These are phyloP conservation scores for Drosophila prolongata DNA, from an alignment of 2,888 invertebrate species.

Conservation along the genomic window DNA sequence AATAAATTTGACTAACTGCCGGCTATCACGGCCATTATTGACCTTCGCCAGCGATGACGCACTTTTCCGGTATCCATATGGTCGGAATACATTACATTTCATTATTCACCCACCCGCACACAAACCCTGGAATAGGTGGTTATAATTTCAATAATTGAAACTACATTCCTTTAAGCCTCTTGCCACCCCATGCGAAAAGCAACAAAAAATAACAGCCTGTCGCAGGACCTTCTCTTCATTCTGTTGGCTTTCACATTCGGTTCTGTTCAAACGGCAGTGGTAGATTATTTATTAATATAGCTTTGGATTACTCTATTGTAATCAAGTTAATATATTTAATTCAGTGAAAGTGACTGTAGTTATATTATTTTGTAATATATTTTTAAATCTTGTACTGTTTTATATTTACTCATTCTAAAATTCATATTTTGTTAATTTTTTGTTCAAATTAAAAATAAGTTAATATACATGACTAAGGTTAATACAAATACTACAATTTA, in stretches of 20 bases:
- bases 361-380: no score
- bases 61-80: conserved; percentile 41
- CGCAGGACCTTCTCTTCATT: background rate
- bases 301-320: background rate
- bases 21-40: conserved; percentile 4
- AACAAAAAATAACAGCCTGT: conserved; percentile 10
- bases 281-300: background rate
- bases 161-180: conserved; percentile 25
- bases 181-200: conserved; percentile 18
- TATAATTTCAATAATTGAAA: conserved; percentile 66
- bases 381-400: no score
- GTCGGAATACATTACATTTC: conserved; percentile 41
- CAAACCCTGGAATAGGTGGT: conserved; percentile 11
- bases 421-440: no score
- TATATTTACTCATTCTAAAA: no score
- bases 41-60: conserved; percentile 53
- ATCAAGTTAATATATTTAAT: no score
- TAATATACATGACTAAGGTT: no score
- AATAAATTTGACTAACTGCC: conserved; percentile 4
- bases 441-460: no score
- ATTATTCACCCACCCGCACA: conserved; percentile 36
- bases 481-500: no score
- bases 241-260: background rate
- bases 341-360: no score
- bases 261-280: conserved; percentile 2